phyloP scores from a whole-genome alignment of 2,888 invertebrate genomes.

The Seladonia tumulorum region DNA sequence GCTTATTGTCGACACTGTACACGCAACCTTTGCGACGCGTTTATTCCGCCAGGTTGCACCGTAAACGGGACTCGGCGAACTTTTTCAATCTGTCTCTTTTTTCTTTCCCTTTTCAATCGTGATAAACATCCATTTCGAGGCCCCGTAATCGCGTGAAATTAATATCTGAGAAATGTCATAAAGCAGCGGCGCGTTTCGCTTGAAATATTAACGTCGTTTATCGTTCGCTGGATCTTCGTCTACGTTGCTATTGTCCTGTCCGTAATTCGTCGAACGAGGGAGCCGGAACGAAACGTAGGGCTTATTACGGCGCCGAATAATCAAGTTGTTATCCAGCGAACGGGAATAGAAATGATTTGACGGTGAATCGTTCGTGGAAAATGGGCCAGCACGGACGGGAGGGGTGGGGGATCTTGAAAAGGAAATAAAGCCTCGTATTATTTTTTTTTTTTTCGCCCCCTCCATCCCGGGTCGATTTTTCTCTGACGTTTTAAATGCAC shows the following conservation, averaged over 20 bases:
- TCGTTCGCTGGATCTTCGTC: neutral
- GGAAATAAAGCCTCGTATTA: neutral
- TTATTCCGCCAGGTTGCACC: conserved; percentile 31
- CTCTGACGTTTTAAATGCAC: conserved; percentile 50
- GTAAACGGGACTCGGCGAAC: conserved; percentile 10
- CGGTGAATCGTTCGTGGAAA: conserved; percentile 36
- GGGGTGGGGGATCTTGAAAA: neutral
- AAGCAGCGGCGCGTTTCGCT: neutral
- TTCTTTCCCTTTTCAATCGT: neutral
- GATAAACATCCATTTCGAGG: conserved; percentile 20
- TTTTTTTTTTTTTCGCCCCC: neutral
- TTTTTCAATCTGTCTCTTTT: conserved; percentile 17
- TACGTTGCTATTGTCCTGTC: neutral
- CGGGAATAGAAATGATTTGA: conserved; percentile 26
- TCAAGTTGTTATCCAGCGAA: conserved; percentile 24
- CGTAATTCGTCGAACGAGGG: neutral
- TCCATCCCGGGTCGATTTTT: neutral
- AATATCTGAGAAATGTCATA: neutral
- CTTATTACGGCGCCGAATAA: conserved; percentile 9
- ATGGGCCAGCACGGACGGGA: neutral
- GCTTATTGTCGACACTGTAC: neutral
- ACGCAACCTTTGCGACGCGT: conserved; percentile 25
- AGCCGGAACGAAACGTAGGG: neutral
- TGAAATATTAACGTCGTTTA: conserved; percentile 12
- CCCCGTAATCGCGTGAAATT: conserved; percentile 10